A percentile compares a stretch with the other conserved stretches of the same genome.
Evolutionary conservation across 1,140 invertebrate genomes (phyloP).

Genomic region (Pseudomyrmex sp.): DNA sequence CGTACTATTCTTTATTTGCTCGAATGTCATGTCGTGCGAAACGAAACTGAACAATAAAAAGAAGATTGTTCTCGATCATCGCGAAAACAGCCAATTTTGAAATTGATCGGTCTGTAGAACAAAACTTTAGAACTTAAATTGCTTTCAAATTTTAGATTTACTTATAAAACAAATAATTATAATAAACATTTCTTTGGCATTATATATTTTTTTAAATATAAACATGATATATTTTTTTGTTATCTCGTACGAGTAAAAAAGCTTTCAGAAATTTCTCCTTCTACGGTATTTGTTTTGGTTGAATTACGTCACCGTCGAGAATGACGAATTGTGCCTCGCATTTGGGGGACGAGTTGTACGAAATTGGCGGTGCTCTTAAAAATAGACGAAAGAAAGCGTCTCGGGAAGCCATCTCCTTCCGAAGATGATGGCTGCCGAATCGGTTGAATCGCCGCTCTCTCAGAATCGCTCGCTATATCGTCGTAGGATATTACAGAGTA

Average conservation of each 20-base stretch:
- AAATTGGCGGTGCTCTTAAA: conserved; percentile 40
- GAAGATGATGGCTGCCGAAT: conserved; percentile 62
- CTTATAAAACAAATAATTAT: too few relatives aligned
- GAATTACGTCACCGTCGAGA: conserved; percentile 44
- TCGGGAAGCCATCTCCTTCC: not conserved
- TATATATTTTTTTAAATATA: too few relatives aligned
- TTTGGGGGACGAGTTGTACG: not conserved
- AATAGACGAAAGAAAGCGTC: conserved; percentile 61
- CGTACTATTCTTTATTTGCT: conserved; percentile 45
- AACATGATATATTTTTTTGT: too few relatives aligned
- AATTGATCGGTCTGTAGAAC: conserved; percentile 3
- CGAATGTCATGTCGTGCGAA: conserved; percentile 21
- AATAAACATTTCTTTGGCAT: too few relatives aligned
- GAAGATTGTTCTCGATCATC: not conserved
- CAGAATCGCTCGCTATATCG: conserved; percentile 53
- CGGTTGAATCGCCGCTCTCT: conserved; percentile 44
- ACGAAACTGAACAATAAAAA: conserved; percentile 21
- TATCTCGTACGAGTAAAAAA: not conserved
- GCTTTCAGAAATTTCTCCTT: not conserved
- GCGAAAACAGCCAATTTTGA: not conserved
- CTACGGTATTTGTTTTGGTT: not conserved
- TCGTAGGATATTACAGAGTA: conserved; percentile 42
- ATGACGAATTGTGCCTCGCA: conserved; percentile 17
- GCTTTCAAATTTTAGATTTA: too few relatives aligned
- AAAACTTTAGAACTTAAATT: too few relatives aligned